A percentile compares a stretch with the other conserved stretches of the same genome.
phyloP scores from a whole-genome alignment of 2,113 vertebrate species.

The Menidia beryllina region DNA sequence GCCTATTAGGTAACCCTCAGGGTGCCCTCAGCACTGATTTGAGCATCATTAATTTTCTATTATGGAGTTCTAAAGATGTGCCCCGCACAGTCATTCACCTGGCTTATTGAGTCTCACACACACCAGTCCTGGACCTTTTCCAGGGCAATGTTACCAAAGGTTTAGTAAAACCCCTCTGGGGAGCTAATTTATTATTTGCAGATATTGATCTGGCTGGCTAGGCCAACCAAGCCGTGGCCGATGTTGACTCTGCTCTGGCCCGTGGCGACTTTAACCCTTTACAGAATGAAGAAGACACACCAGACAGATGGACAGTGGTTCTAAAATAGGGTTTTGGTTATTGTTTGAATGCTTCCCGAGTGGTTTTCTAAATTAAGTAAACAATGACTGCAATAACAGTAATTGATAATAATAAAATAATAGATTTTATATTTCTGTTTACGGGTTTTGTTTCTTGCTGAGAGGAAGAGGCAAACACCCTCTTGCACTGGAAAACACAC shows the following conservation, averaged over 20 bases:
- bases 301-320: constrained; percentile 47
- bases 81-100: constrained; percentile 89
- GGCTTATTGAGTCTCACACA: constrained; percentile 91
- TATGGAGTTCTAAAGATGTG: constrained; percentile 93
- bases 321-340: constrained; percentile 25
- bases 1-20: constrained; percentile 92
- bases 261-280: constrained; percentile 87
- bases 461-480: constrained; percentile 24
- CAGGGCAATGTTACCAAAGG: constrained; percentile 83
- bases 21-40: constrained; percentile 91
- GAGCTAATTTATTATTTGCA: constrained; percentile 99
- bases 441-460: neutral
- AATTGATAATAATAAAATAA: constrained; percentile 21
- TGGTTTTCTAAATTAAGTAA: constrained; percentile 34
- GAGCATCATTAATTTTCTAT: constrained; percentile 97
- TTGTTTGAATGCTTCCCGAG: constrained; percentile 18
- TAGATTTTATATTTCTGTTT: constrained; percentile 39
- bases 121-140: constrained; percentile 90
- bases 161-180: constrained; percentile 91
- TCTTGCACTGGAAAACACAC: neutral
- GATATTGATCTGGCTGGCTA: constrained; percentile 94
- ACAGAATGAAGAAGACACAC: constrained; percentile 64
- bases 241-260: constrained; percentile 87
- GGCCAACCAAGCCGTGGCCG: constrained; percentile 86
- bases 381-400: constrained; percentile 18